These are phyloP conservation scores for Scrobipalpa costella DNA, from an alignment of 2,888 invertebrate genomes.

Conservation along the genomic window DNA sequence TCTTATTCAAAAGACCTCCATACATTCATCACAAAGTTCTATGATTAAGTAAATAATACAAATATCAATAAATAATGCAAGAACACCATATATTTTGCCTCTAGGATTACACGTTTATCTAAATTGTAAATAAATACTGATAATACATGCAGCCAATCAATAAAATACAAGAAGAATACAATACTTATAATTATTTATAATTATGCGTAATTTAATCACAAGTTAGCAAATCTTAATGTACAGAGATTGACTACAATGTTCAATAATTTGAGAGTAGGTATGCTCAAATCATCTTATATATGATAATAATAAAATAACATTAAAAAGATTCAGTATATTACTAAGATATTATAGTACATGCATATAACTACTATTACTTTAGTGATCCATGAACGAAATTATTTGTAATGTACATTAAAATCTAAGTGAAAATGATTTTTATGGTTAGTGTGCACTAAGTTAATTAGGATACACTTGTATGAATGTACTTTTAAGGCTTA, in stretches of 20 bases:
- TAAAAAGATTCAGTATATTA: slow-evolving; percentile 43
- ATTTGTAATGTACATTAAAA: slow-evolving; percentile 80
- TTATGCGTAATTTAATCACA: not conserved
- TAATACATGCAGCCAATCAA: not conserved
- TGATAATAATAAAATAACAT: slow-evolving; percentile 36
- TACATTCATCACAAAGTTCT: not conserved
- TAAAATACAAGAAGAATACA: too few species aligned
- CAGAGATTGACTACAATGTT: slow-evolving; percentile 50
- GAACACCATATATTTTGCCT: not conserved
- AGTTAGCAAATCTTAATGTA: slow-evolving; percentile 41
- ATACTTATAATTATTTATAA: not conserved
- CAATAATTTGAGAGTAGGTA: slow-evolving; percentile 44
- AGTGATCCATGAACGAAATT: slow-evolving; percentile 63
- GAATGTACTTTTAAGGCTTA: slow-evolving; percentile 52
- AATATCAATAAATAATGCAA: not conserved
- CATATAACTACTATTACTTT: slow-evolving; percentile 41
- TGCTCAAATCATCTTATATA: slow-evolving; percentile 60
- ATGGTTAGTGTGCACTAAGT: slow-evolving; percentile 61
- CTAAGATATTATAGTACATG: slow-evolving; percentile 47
- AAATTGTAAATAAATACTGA: slow-evolving; percentile 25
- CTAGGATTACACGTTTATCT: not conserved
- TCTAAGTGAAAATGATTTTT: slow-evolving; percentile 80
- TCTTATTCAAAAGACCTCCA: not conserved
- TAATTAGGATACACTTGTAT: slow-evolving; percentile 48
- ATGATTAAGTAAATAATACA: not conserved